Base-by-base conservation (phyloP, 2,888 invertebrate species). In the Sclerodermus sp. region DNA sequence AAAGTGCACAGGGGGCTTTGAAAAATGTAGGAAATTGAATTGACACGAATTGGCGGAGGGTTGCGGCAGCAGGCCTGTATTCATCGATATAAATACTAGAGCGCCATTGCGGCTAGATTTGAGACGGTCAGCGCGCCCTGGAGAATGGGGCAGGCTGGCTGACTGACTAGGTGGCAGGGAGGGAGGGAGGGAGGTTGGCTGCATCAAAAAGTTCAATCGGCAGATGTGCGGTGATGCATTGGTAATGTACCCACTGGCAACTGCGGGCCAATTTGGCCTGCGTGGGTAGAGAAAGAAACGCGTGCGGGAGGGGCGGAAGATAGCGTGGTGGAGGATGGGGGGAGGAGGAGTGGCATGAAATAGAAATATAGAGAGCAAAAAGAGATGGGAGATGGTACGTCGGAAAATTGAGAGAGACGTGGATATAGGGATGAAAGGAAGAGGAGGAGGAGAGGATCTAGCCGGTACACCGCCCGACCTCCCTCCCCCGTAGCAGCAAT, bases 151-250 rank as follows among this genome's bases (percentile, higher is more conserved):
- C n/a, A n/a, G n/a, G 23, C 8, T 23, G 23, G 23, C 8, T 8
- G 23, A 23, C 8, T n/a, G n/a, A 8, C 23, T 23, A 8, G 23
- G 4, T 23, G 23, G 23, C 23, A 32, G 42, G 40, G 15, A 39
- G 15, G 44, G 32, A 29, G 32, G n/a, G 13, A 17, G 31, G 18
- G 50, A 29, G 23, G 14, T 46, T 23, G 47, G 51, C 40, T 42
- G 53, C 53, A 42, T 61, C 53, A 51, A 51, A 58, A 58, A 66
- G 62, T 66, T 63, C 60, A 64, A 69, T 67, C 60, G 67, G 52
- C 62, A 56, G 57, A 60, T 55, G 60, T 51, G 58, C 62, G 55
- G 52, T 55, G 55, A 60, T 59, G 60, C 62, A 64, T 62, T 53
- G 57, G 60, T 61, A 57, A 58, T 61, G 64, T 57, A 59, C 52